Conservation (phyloP, 2,888 invertebrate species). For the Corbicula japonica region DNA sequence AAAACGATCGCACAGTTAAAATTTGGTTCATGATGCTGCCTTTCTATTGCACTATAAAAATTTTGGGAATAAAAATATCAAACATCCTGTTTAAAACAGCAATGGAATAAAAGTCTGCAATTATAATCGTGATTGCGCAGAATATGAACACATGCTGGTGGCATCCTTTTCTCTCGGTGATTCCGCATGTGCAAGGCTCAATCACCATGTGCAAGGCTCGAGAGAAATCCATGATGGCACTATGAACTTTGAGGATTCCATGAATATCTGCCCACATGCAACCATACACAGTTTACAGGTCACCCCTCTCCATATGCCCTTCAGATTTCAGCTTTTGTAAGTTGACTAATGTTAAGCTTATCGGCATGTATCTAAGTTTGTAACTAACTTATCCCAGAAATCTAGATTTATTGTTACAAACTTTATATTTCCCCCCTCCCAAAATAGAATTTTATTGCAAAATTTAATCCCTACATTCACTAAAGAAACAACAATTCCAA, state of each 20-base stretch:
- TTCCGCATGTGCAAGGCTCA: not conserved
- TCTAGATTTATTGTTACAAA: not conserved
- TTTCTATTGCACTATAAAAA: conserved; percentile 50
- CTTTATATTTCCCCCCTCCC: not conserved
- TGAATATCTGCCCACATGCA: conserved; percentile 37
- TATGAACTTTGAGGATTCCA: conserved; percentile 3
- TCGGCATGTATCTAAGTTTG: not conserved
- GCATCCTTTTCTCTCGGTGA: conserved; percentile 22
- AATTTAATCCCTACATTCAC: not conserved
- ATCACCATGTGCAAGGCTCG: conserved; percentile 16
- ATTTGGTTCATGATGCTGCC: conserved; percentile 33
- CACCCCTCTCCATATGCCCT: conserved; percentile 1
- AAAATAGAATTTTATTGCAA: not conserved
- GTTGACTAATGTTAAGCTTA: no score
- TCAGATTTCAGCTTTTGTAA: no score
- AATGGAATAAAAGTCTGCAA: conserved; percentile 33
- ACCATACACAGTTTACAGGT: conserved; percentile 21
- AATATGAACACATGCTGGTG: conserved; percentile 50
- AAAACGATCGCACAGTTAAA: not conserved
- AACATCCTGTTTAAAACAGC: conserved; percentile 13
- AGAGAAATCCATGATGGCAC: conserved; percentile 10
- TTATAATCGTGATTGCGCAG: conserved; percentile 42
- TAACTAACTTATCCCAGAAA: not conserved
- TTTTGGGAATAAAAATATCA: not conserved
- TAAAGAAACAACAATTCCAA: not conserved